A percentile compares a stretch with the other conserved stretches of the same genome.
Conservation (phyloP, 2,888 invertebrate genomes). For the Drepanosiphum platanoidis region DNA sequence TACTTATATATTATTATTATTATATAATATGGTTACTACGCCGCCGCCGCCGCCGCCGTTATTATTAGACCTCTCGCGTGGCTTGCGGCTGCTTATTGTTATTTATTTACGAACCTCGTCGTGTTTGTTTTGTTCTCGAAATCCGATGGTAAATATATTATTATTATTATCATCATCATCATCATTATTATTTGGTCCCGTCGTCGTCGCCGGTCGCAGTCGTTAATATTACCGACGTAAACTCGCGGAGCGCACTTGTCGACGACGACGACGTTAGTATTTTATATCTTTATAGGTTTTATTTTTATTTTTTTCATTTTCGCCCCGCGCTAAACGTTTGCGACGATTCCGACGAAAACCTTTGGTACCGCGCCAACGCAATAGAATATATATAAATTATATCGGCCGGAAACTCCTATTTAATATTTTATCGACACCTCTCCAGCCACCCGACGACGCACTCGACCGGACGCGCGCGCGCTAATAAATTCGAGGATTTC, state of each 20-base stretch:
- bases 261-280: not conserved
- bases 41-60: not conserved
- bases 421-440: not conserved
- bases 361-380: conserved; percentile 14
- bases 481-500: not conserved
- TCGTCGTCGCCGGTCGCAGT: too few relatives aligned
- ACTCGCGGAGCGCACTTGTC: not conserved
- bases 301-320: too few relatives aligned
- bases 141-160: conserved; percentile 3
- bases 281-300: too few relatives aligned
- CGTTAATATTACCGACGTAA: not conserved
- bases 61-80: not conserved
- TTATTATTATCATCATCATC: not conserved
- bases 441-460: not conserved
- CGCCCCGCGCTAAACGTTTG: not conserved
- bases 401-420: not conserved
- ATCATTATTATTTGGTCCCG: not conserved
- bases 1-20: too few relatives aligned
- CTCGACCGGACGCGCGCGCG: not conserved
- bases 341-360: not conserved
- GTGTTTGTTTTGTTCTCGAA: conserved; percentile 38
- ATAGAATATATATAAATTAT: not conserved
- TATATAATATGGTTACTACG: too few relatives aligned
- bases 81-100: not conserved
- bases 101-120: conserved; percentile 21